Evolutionary conservation across 2,888 invertebrate species (phyloP).

Genomic region (Heliconius erato): DNA sequence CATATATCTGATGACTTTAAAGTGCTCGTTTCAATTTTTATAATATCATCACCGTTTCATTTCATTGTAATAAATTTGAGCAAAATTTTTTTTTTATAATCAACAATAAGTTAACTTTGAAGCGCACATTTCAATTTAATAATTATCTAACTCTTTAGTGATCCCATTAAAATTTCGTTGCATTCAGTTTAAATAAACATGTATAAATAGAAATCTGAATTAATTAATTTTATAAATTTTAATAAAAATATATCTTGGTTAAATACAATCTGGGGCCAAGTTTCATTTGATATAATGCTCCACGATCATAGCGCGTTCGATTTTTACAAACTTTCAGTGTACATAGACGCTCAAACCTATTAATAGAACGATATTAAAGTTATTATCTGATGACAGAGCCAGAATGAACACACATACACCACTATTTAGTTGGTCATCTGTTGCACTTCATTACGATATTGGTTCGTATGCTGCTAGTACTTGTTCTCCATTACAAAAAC

Average conservation of each 20-base stretch:
- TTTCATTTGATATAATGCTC: slow-evolving; percentile 47
- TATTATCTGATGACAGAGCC: not conserved
- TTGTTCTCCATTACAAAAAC: slow-evolving; percentile 21
- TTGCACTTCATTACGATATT: slow-evolving; percentile 22
- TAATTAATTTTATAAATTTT: slow-evolving; percentile 8
- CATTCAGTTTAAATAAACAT: slow-evolving; percentile 12
- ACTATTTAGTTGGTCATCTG: not conserved
- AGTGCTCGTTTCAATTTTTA: not conserved
- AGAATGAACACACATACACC: slow-evolving; percentile 2
- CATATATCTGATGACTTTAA: slow-evolving; percentile 14
- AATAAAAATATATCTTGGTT: slow-evolving; percentile 19
- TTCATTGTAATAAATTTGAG: slow-evolving; percentile 15
- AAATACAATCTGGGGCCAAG: slow-evolving; percentile 36
- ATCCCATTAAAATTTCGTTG: slow-evolving; percentile 23
- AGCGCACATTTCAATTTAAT: not conserved
- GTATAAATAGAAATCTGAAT: slow-evolving; percentile 26
- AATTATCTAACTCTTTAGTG: not conserved
- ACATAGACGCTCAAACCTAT: slow-evolving; percentile 30
- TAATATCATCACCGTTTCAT: not conserved
- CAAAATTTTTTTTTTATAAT: not conserved
- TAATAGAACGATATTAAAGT: not conserved
- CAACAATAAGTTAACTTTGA: not conserved
- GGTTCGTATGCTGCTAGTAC: slow-evolving; percentile 2
- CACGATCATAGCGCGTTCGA: slow-evolving; percentile 4
- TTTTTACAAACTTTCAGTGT: slow-evolving; percentile 35